Evolutionary conservation across 2,113 vertebrate species (phyloP), one percentile per base, ranked within the genome.

Genomic region (Butastur rufipennis): DNA sequence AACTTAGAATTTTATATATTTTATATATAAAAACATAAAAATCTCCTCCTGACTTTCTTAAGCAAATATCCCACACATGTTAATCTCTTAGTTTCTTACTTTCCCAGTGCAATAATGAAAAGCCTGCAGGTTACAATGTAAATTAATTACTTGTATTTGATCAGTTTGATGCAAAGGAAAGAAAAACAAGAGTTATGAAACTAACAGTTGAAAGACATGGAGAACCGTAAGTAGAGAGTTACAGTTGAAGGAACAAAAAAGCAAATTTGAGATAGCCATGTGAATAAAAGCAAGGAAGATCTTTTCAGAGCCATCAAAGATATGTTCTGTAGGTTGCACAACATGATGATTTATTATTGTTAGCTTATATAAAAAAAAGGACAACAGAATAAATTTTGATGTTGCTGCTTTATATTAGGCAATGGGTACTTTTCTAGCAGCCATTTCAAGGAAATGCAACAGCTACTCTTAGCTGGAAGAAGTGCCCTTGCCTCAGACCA

Each of bases 91-190:
- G 88, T 97, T 98, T 97, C 95, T 97, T 86, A 97, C 72, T 43
- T 97, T 93, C 88, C 65, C 66, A 86, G n/a, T 58, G 52, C 94
- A 80, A 34, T 96, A 98, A 97, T 93, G 62, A 98, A 96, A 97
- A 81, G 34, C 72, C 58, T 92, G 73, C 61, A 94, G 62, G 77
- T 95, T 94, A 95, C n/a, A 84, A 93, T 81, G 75, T 62, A 97
- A 96, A 97, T 95, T 93, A 97, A 84, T 90, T 86, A 92, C 31
- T 93, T 95, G 29, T 45, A 93, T 91, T 95, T 97, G 27, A 96
- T 95, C 86, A 88, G 52, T 73, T 93, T 48, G 43, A 86, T 84
- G 43, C 34, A 91, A 81, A 74, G 62, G 6, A 58, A 63, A 58
- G n/a, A 45, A 80, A 84, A 81, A 43, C 6, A n/a, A 79, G 9